Base-by-base conservation (phyloP, 2,113 vertebrate genomes). In the Sinosuthora webbiana region DNA sequence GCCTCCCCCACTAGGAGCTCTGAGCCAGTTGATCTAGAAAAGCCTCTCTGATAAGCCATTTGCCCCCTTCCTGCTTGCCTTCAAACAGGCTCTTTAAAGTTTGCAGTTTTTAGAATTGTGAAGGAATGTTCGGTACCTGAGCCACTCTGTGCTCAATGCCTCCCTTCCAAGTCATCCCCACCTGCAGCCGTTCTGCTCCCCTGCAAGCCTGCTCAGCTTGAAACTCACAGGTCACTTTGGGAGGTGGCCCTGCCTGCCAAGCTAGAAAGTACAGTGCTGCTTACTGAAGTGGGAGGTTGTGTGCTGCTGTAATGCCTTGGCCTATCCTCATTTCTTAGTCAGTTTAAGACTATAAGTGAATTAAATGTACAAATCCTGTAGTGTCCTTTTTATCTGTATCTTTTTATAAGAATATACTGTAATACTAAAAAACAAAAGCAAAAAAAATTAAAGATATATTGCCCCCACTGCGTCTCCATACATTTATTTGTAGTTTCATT, bases 361-460 rank as follows among this genome's bases (percentile, higher is more conserved):
- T 97, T 97, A 96, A 95, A 95, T 97, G 97, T 98, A 97, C 93
- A 98, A 98, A 98, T 94, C 96, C 90, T 85, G 96, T 97, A 97
- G 97, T 83, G 93, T 95, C 88, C 96, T 98, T 98, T 98, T 97
- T 89, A 97, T 97, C 96, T 94, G 94, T 97, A 98, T 97, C 97
- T 97, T 98, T 98, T 98, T 98, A 96, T 98, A 98, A 98, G 97
- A 98, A 98, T 98, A 98, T 97, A 98, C 97, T 98, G 97, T 98
- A 97, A 98, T 97, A 98, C 98, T 98, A 98, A 98, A 98, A 97
- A 97, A 87, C 67, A 94, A 96, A 94, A 86, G 80, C 79, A 94
- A 96, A 95, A 96, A 56, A 97, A 95, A 98, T 97, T 98, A 98
- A 98, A 98, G 95, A 96, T 96, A 79, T 98, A 98, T 98, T 97